Base-by-base conservation (phyloP, 2,888 invertebrate species). In the Nymphalis c-album region DNA sequence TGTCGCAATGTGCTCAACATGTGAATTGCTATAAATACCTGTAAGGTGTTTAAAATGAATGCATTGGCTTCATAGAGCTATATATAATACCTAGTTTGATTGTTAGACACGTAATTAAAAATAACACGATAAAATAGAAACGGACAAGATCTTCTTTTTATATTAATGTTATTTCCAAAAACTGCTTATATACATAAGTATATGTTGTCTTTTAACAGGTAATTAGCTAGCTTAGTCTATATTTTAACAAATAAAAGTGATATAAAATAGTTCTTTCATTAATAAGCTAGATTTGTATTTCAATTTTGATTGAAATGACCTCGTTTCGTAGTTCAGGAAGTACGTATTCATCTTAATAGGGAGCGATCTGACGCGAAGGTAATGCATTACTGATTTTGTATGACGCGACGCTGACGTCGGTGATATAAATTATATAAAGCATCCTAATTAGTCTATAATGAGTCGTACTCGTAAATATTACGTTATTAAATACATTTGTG, bases 21-120 rank as follows among this genome's bases (percentile, higher is more conserved):
- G 65, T 47, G 60, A 60, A 61, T 66, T 66, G 65, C 65, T 66
- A 61, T 55, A 31, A 48, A 40, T 22, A 55, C 40, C 35, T 35
- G n/a, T 48, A 60, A 60, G 60, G 60, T 64, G 17, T 17, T 8
- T 17, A 7, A 26, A 13, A 18, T 22, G 18, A 46, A 58, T 8
- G 18, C 31, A 8, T 20, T 35, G n/a, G 46, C n/a, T 46, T 26
- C 45, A 13, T 46, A 63, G 16, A 59, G n/a, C 8, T 18, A 18
- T 60, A 1, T 22, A 8, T 10, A 45, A 20, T 59, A 6, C 6
- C 26, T 31, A 20, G 59, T 13, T 40, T 40, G 4, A 13, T 3
- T 13, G 40, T 40, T 40, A 31, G 26, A 31, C 26, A 31, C 26
- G 26, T 40, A 40, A 40, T 40, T 40, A 40, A 40, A 40, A 40